phyloP scores from a whole-genome alignment of 2,797 vertebrate genomes.

The Helostoma temminkii region DNA sequence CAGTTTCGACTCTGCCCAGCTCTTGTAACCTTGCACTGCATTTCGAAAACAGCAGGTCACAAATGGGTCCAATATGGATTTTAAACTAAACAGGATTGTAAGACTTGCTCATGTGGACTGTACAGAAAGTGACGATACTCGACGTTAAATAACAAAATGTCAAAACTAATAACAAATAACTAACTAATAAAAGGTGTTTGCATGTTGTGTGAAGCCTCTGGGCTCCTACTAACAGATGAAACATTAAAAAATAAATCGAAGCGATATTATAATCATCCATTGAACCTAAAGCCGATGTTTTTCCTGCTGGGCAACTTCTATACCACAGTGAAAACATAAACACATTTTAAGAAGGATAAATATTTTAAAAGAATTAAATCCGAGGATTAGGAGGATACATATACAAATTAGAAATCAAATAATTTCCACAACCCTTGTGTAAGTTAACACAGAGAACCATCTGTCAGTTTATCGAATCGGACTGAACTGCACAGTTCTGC shows the following conservation, averaged over 20 bases:
- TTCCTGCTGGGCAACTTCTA: background rate
- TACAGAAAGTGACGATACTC: background rate
- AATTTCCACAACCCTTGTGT: too few relatives aligned
- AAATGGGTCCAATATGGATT: slow-evolving; percentile 36
- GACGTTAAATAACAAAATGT: too few relatives aligned
- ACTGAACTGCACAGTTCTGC: too few relatives aligned
- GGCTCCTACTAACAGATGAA: slow-evolving; percentile 18
- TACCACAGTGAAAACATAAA: slow-evolving; percentile 11
- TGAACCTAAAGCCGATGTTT: slow-evolving; percentile 2
- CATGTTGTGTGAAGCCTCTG: background rate
- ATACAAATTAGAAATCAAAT: background rate
- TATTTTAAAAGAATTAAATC: background rate
- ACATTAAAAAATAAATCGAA: slow-evolving; percentile 10
- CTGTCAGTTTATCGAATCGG: too few relatives aligned
- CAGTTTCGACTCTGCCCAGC: slow-evolving; percentile 30
- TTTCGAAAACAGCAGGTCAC: slow-evolving; percentile 17
- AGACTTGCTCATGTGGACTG: background rate
- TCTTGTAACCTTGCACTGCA: background rate
- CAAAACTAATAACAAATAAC: too few relatives aligned
- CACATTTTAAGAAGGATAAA: background rate
- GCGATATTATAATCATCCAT: slow-evolving; percentile 12
- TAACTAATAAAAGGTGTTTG: slow-evolving; percentile 10
- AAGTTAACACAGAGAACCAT: too few relatives aligned
- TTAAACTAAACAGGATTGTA: slow-evolving; percentile 24
- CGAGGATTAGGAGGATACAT: background rate